Percentiles rank a stretch among this genome's conserved stretches.
Evolutionary conservation across 2,888 invertebrate species (phyloP).

Genomic region (Diplolepis rosae): DNA sequence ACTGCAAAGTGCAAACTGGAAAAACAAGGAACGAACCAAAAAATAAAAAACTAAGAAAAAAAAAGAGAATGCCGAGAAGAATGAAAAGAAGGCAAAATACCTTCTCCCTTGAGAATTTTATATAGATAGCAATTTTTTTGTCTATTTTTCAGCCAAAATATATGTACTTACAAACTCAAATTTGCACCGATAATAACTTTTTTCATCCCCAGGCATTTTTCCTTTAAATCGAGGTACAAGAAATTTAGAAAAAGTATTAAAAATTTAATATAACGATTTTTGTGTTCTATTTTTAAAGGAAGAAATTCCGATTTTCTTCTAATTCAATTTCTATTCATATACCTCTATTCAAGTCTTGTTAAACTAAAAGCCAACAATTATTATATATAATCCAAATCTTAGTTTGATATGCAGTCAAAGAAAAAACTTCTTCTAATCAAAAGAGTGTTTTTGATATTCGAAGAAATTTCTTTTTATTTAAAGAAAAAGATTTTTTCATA

Average conservation of each 20-base stretch:
- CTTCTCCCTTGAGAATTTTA: constrained; percentile 37
- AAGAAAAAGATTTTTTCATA: too few species aligned
- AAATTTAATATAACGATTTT: too few species aligned
- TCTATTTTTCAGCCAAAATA: constrained; percentile 41
- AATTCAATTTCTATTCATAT: too few species aligned
- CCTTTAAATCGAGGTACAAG: not conserved
- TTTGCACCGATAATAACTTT: constrained; percentile 51
- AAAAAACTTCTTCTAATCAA: too few species aligned
- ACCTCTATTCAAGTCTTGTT: too few species aligned
- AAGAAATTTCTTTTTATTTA: too few species aligned
- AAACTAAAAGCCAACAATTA: too few species aligned
- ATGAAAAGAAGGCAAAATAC: constrained; percentile 37
- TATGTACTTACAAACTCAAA: constrained; percentile 43
- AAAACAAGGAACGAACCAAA: constrained; percentile 24
- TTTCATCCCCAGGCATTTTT: constrained; percentile 16
- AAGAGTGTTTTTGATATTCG: too few species aligned
- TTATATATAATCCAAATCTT: too few species aligned
- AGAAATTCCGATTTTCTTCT: too few species aligned
- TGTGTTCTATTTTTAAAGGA: too few species aligned
- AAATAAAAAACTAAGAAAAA: constrained; percentile 27
- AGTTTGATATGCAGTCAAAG: too few species aligned
- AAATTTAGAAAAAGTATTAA: constrained; percentile 2
- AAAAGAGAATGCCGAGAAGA: constrained; percentile 31
- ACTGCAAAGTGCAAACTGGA: not conserved
- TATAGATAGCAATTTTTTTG: constrained; percentile 37